These are phyloP conservation scores for Clanis bilineata DNA, from an alignment of 2,888 invertebrate genomes.

Conservation along the genomic window DNA sequence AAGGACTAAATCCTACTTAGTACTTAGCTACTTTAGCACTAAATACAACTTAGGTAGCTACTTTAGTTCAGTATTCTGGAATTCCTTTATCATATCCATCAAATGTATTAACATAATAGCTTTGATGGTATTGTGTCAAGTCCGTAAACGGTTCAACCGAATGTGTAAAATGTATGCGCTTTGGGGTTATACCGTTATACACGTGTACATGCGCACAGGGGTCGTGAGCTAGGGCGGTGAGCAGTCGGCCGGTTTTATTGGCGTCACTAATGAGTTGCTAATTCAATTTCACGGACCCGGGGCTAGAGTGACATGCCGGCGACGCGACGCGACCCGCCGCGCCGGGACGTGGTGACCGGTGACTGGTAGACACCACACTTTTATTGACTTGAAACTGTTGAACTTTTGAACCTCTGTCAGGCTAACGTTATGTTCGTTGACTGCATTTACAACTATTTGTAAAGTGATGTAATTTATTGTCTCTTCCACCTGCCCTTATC, in stretches of 20 bases:
- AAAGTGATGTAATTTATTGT: too few species aligned
- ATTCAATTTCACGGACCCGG: constrained; percentile 79
- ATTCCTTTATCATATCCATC: too few species aligned
- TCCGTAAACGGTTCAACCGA: background rate
- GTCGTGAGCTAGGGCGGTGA: constrained; percentile 37
- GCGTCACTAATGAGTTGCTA: constrained; percentile 82
- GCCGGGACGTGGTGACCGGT: constrained; percentile 25
- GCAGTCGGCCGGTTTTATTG: constrained; percentile 71
- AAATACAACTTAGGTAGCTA: too few species aligned
- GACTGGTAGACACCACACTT: constrained; percentile 14
- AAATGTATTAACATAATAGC: background rate
- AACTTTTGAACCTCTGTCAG: background rate
- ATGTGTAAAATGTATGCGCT: background rate
- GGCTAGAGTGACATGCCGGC: constrained; percentile 45
- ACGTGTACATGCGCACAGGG: background rate
- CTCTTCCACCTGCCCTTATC: too few species aligned
- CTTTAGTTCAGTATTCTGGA: too few species aligned
- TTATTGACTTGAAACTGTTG: constrained; percentile 3
- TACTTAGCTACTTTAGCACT: too few species aligned
- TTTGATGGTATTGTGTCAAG: background rate
- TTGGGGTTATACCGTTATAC: background rate
- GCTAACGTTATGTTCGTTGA: background rate
- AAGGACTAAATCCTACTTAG: too few species aligned
- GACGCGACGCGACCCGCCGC: too few species aligned
- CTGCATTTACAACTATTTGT: background rate